A percentile compares a stretch with the other conserved stretches of the same genome.
Conservation (phyloP, 2,113 vertebrate species). For the Cyprinodon brontotheroides region DNA sequence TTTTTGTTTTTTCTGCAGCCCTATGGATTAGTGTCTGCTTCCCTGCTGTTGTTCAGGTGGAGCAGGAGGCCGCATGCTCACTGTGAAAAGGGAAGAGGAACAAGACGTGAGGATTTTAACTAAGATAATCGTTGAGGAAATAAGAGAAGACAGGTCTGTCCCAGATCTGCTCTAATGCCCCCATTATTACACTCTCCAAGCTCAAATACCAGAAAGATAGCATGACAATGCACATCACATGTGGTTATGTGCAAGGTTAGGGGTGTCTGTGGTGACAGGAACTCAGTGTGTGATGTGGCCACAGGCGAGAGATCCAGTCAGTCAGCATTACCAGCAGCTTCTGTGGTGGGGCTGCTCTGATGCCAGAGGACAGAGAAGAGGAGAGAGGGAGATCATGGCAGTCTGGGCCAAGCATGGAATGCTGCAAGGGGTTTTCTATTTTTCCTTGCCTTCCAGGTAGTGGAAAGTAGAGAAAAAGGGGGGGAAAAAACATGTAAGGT, state of each 20-base stretch:
- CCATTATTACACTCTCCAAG: background rate
- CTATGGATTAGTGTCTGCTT: slow-evolving; percentile 49
- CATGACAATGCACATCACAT: slow-evolving; percentile 45
- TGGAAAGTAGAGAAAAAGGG: background rate
- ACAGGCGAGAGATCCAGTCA: slow-evolving; percentile 41
- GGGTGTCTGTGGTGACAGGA: slow-evolving; percentile 4
- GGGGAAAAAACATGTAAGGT: slow-evolving; percentile 29
- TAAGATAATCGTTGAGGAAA: slow-evolving; percentile 11
- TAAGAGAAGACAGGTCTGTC: slow-evolving; percentile 36
- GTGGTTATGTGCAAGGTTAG: background rate
- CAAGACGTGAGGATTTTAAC: slow-evolving; percentile 29
- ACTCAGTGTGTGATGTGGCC: slow-evolving; percentile 29
- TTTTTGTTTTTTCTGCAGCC: slow-evolving; percentile 41
- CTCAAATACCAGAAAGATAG: slow-evolving; percentile 39
- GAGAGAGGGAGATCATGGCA: slow-evolving; percentile 22
- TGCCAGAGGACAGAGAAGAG: slow-evolving; percentile 29
- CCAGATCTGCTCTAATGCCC: slow-evolving; percentile 27
- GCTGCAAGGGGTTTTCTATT: slow-evolving; percentile 37
- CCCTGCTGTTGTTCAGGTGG: slow-evolving; percentile 39
- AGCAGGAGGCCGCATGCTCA: slow-evolving; percentile 42
- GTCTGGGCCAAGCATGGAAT: slow-evolving; percentile 35
- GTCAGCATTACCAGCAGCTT: slow-evolving; percentile 38
- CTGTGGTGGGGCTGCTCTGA: slow-evolving; percentile 41
- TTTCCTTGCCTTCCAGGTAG: slow-evolving; percentile 39
- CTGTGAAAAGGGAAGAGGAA: background rate